Evolutionary conservation across 2,113 vertebrate species (phyloP), one percentile per base, ranked within the genome.

Genomic region (Nematolebias whitei): DNA sequence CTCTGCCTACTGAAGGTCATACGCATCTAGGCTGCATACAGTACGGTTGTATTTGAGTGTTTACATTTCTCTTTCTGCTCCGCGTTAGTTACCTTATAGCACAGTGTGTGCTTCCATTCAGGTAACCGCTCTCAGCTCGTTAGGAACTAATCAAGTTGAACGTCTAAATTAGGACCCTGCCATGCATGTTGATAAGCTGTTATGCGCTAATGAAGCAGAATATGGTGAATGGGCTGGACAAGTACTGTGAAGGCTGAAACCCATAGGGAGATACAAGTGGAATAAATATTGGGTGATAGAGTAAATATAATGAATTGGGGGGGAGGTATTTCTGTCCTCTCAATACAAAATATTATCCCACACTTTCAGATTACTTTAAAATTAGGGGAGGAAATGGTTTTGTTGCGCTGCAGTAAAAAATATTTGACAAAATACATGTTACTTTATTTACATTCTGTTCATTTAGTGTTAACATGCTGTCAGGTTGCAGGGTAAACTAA

Each of bases 181-280:
- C 64, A 83, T 89, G 92, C 89, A 93, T 93, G 81, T 87, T 65
- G 76, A 91, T 90, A 81, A 79, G 79, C 85, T 85, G 88, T 92
- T 93, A 92, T 74, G 80, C 52, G 80, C 75, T 93, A 92, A 92
- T 90, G 88, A 87, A 83, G 59, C 74, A 80, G 76, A 77, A 80
- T 76, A 65, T 39, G 49, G 74, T 65, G 71, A 67, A 71, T 20
- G 44, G 43, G 74, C 55, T 22, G 52, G 32, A 43, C 39, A 49
- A 29, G 56, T 53, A 29, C 57, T 53, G 50, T 57, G 22, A 44
- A 67, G 38, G 45, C 54, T 49, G 71, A 48, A 79, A 69, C 79
- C 78, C 87, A 86, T 81, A 67, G 76, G 85, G 80, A 88, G 75
- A 68, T 56, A 71, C 45, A 66, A 83, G 67, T 79, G 79, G 79